Conservation (phyloP, 2,113 vertebrate genomes). For the Ranitomeya imitator region DNA sequence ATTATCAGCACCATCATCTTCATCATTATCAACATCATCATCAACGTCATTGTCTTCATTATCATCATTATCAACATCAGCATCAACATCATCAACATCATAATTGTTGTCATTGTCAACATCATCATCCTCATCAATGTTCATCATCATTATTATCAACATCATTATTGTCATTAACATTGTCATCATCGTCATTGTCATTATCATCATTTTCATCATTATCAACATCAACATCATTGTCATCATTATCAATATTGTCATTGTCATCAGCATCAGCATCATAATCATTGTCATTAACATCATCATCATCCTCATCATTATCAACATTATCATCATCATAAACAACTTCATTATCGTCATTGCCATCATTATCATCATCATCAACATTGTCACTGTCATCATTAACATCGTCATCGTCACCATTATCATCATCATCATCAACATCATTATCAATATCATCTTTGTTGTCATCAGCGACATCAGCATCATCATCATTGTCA, state of each 20-base stretch:
- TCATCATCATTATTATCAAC: background rate
- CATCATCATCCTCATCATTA: background rate
- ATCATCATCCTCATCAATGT: background rate
- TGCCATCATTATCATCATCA: background rate
- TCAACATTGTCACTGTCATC: background rate
- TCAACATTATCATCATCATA: background rate
- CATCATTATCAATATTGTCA: background rate
- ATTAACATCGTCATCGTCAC: background rate
- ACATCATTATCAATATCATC: background rate
- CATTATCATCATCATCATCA: too few species aligned
- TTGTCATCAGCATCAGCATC: background rate
- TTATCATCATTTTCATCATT: background rate
- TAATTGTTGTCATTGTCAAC: background rate
- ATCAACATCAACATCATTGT: too few species aligned
- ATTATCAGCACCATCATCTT: too few species aligned
- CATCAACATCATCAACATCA: background rate
- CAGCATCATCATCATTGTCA: too few species aligned
- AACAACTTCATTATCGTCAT: background rate
- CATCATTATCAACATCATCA: too few species aligned
- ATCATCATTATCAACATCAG: too few species aligned
- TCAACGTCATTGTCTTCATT: too few species aligned
- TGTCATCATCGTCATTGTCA: background rate
- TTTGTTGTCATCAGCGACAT: background rate
- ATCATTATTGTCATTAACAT: background rate
- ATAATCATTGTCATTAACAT: background rate